phyloP scores from a whole-genome alignment of 2,888 invertebrate genomes.

The Brachypalpus laphriformis region DNA sequence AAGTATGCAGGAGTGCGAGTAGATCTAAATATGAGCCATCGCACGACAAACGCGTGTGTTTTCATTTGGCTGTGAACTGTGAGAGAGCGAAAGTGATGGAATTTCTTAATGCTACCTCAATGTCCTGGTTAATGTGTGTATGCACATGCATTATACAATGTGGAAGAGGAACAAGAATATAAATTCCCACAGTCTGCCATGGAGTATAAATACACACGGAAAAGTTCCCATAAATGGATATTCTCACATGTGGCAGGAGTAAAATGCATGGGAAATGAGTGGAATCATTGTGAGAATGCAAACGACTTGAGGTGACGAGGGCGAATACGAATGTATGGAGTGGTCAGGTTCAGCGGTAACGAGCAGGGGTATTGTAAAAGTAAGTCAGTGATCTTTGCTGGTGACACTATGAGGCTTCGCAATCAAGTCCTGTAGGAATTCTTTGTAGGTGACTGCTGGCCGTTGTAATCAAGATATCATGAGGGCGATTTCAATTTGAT shows the following conservation, averaged over 20 bases:
- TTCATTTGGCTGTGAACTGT: constrained; percentile 16
- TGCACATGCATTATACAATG: constrained; percentile 2
- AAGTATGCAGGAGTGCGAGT: neutral
- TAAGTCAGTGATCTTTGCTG: too few species aligned
- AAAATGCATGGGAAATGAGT: constrained; percentile 64
- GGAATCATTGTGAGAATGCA: constrained; percentile 38
- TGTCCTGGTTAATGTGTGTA: constrained; percentile 19
- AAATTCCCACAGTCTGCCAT: constrained; percentile 62
- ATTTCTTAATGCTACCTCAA: constrained; percentile 16
- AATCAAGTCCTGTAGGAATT: too few species aligned
- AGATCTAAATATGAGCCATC: constrained; percentile 40
- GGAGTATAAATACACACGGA: constrained; percentile 34
- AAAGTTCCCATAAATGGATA: constrained; percentile 64
- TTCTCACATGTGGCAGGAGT: constrained; percentile 60
- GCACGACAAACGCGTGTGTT: constrained; percentile 66
- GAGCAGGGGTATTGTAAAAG: too few species aligned
- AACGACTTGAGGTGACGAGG: constrained; percentile 24
- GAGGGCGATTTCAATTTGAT: too few species aligned
- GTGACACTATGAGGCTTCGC: too few species aligned
- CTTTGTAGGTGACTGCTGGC: too few species aligned
- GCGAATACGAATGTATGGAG: neutral
- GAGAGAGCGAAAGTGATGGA: constrained; percentile 8
- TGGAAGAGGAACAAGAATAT: constrained; percentile 18
- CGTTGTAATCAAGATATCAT: too few species aligned
- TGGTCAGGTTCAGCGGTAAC: neutral